Percentiles rank a stretch among this genome's conserved stretches.
phyloP scores from a whole-genome alignment of 2,797 vertebrate species.

The Lepilemur septentrionalis region DNA sequence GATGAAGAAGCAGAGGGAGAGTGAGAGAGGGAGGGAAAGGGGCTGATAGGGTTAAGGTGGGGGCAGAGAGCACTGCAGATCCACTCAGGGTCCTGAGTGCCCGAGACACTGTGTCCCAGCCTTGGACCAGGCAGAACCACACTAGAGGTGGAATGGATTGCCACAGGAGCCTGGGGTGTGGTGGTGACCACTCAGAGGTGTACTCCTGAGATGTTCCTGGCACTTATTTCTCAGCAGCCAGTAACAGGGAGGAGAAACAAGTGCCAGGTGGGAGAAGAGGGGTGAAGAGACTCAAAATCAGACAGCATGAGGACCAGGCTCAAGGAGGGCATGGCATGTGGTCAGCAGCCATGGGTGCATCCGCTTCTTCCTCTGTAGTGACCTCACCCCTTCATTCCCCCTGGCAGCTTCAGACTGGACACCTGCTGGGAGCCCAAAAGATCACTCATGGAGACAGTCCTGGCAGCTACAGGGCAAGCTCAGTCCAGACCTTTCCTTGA shows the following conservation, averaged over 20 bases:
- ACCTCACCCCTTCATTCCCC: background rate
- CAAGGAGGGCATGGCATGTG: background rate
- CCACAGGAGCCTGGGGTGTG: background rate
- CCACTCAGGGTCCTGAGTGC: background rate
- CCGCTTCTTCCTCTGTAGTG: background rate
- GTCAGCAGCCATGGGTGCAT: background rate
- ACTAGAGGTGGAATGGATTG: background rate
- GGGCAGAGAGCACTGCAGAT: background rate
- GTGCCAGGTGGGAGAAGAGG: background rate
- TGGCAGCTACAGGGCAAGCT: background rate
- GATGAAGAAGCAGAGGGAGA: background rate
- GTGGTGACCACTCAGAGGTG: background rate
- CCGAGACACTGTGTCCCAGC: background rate
- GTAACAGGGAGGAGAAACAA: too few species aligned
- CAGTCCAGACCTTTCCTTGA: background rate
- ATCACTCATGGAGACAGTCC: background rate
- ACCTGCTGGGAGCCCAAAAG: background rate
- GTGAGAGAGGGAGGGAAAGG: background rate
- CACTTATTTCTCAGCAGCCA: background rate
- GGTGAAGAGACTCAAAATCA: background rate
- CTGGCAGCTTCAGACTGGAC: background rate
- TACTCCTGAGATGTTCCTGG: background rate
- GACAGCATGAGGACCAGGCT: background rate
- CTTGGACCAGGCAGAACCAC: background rate
- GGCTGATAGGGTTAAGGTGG: background rate